Base-by-base conservation (phyloP, 2,888 invertebrate species). In the Drosophila leonis region DNA sequence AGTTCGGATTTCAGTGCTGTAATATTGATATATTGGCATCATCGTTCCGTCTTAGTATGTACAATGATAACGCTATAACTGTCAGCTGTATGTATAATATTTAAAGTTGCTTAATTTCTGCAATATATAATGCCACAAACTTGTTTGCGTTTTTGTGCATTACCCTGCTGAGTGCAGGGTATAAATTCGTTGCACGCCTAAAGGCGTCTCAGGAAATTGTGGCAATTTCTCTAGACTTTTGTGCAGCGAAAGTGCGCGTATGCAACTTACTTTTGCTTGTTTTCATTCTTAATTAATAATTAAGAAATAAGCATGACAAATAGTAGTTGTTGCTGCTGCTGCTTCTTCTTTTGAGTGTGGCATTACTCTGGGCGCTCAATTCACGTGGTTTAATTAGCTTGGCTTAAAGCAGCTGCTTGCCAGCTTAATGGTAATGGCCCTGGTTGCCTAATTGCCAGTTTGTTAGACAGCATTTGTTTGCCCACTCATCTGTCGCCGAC, bases 231-330 rank as follows among this genome's bases (percentile, higher is more conserved):
- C 67, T 63, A 63, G 76, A 73, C 80, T 79, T 73, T 82, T 80
- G 80, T 76, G 65, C 68, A 77, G 67, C 48, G 75, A 80, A 83
- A 86, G 83, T 88, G 73, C 72, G 76, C 76, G 69, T 75, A 68
- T 83, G 87, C 87, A 79, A 81, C 79, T 83, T 79, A 83, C 77
- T 89, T 88, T 83, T 77, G 73, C 83, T 84, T 85, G 83, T 86
- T 82, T 86, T 88, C 80, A 76, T 83, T 83, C 84, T 90, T 88
- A 90, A 88, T 90, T 88, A 88, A 63, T 87, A 88, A 88, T 90
- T 87, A 86, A 80, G 82, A 88, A 85, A 88, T 83, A 88, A 87
- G 88, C 75, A 78, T 80, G 81, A 76, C 82, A 75, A 76, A 64
- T 73, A 59, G 48, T 60, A 65, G 44, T 54, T 69, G 51, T 42